phyloP scores from a whole-genome alignment of 1,140 invertebrate genomes.

The Phenacoccus solenopsis region DNA sequence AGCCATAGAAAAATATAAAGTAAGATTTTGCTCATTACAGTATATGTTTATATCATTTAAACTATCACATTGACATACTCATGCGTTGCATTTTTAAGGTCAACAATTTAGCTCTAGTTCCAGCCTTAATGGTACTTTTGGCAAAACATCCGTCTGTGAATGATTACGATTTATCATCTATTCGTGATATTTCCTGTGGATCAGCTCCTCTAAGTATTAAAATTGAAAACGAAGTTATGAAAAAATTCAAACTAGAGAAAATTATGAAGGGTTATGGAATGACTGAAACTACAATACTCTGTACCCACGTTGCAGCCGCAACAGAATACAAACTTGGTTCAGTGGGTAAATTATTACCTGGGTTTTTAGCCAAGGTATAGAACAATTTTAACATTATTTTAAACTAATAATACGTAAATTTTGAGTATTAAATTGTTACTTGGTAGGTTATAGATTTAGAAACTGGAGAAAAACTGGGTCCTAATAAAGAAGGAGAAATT shows the following conservation, averaged over 20 bases:
- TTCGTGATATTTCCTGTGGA: conserved; percentile 43
- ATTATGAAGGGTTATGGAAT: conserved; percentile 51
- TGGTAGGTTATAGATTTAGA: conserved; percentile 21
- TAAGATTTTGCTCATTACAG: background rate
- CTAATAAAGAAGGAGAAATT: conserved; percentile 44
- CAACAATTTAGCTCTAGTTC: conserved; percentile 45
- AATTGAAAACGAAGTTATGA: conserved; percentile 19
- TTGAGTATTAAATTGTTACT: background rate
- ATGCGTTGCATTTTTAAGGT: conserved; percentile 33
- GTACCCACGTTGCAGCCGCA: conserved; percentile 25
- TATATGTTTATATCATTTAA: background rate
- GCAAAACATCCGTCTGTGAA: conserved; percentile 47
- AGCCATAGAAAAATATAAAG: background rate
- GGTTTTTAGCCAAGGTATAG: conserved; percentile 46
- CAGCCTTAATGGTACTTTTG: conserved; percentile 48
- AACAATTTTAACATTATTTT: background rate
- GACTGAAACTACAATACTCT: conserved; percentile 48
- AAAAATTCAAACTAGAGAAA: conserved; percentile 30
- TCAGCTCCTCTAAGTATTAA: conserved; percentile 40
- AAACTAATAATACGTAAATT: background rate
- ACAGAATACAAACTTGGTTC: conserved; percentile 39
- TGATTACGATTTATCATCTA: conserved; percentile 44
- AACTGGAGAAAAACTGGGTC: conserved; percentile 10
- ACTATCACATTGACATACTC: background rate
- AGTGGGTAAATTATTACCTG: conserved; percentile 44